These are phyloP conservation scores for Drusus annulatus DNA, from an alignment of 1,140 invertebrate species.

Conservation along the genomic window DNA sequence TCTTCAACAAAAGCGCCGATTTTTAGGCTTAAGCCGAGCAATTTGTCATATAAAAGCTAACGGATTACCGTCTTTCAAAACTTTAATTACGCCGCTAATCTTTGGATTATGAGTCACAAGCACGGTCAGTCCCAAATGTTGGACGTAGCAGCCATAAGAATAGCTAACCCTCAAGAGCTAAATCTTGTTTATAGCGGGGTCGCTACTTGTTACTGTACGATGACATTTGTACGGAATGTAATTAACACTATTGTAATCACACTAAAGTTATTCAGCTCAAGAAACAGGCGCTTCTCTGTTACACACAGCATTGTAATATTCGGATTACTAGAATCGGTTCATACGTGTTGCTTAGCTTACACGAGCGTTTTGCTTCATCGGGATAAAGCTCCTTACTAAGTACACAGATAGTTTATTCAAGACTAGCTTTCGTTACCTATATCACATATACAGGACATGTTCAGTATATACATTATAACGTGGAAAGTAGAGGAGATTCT, in stretches of 20 bases:
- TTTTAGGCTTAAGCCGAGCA: conserved; percentile 27
- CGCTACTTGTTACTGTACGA: neutral
- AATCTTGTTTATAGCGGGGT: neutral
- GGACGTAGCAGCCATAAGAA: conserved; percentile 1
- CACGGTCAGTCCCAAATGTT: conserved; percentile 1
- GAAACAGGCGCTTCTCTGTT: conserved; percentile 24
- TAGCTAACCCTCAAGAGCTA: neutral
- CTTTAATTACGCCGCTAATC: conserved; percentile 19
- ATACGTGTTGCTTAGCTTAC: neutral
- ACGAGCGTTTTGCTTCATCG: neutral
- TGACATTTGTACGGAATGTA: conserved; percentile 34
- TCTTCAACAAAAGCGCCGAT: neutral
- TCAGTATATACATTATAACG: no score
- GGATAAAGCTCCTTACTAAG: neutral
- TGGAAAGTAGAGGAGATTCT: no score
- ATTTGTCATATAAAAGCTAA: conserved; percentile 16
- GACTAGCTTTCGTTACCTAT: no score
- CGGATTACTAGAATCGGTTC: conserved; percentile 42
- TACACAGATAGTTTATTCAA: no score
- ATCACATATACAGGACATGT: no score
- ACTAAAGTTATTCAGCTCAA: conserved; percentile 44
- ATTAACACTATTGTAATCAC: conserved; percentile 50
- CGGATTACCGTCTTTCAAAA: conserved; percentile 28
- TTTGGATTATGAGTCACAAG: conserved; percentile 18
- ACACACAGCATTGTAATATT: conserved; percentile 49